A percentile compares a stretch with the other conserved stretches of the same genome.
These are phyloP conservation scores for Notechis scutatus DNA, from an alignment of 2,113 vertebrate genomes.

Conservation along the genomic window DNA sequence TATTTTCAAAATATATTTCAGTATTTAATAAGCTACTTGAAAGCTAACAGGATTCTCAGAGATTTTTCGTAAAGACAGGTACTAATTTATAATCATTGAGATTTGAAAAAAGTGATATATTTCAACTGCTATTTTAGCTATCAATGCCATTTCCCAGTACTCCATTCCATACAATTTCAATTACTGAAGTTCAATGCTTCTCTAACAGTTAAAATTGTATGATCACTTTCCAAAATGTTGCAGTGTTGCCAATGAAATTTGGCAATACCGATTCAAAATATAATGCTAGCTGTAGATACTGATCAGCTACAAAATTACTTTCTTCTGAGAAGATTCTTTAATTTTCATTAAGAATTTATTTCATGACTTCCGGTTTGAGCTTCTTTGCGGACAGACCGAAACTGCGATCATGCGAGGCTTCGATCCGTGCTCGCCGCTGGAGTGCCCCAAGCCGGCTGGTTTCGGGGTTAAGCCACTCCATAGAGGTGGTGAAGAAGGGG, in stretches of 20 bases:
- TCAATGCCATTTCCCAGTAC: not conserved
- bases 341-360: not conserved
- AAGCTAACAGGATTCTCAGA: not conserved
- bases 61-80: not conserved
- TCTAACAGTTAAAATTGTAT: not conserved
- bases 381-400: no score
- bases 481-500: no score
- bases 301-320: not conserved
- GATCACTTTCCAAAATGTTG: not conserved
- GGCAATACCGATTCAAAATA: not conserved
- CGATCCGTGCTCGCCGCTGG: no score
- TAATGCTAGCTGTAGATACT: not conserved
- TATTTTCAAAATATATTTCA: not conserved
- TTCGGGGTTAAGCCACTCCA: no score
- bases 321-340: not conserved
- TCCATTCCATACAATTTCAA: not conserved
- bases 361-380: not conserved
- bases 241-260: fast-evolving
- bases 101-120: not conserved
- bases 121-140: not conserved
- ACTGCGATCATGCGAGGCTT: no score
- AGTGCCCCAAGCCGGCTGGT: no score
- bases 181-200: not conserved
- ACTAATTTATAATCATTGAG: not conserved
- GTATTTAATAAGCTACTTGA: not conserved